Percentiles rank a stretch among this genome's conserved stretches.
These are phyloP conservation scores for Melikaiella ostensackeni DNA, from an alignment of 2,888 invertebrate genomes.

Conservation along the genomic window DNA sequence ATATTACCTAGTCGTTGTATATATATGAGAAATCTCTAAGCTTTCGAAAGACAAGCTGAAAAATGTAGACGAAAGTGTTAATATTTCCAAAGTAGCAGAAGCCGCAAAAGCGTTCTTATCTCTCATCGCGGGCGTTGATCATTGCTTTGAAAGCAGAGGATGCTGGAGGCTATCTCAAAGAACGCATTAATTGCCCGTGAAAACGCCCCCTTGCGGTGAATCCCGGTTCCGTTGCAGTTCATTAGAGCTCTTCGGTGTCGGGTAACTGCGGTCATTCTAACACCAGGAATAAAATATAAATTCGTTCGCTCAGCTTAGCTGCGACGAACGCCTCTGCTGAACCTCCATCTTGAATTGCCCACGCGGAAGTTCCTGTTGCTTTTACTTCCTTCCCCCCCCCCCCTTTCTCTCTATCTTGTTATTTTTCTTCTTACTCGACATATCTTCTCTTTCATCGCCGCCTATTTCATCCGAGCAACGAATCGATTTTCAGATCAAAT, in stretches of 20 bases:
- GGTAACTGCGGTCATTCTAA: conserved; percentile 20
- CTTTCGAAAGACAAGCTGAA: neutral
- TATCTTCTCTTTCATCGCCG: neutral
- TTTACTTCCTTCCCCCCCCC: neutral
- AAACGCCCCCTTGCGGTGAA: conserved; percentile 61
- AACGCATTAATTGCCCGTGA: conserved; percentile 66
- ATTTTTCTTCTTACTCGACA: neutral
- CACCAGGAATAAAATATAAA: conserved; percentile 10
- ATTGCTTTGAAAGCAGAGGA: neutral
- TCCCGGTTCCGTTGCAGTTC: conserved; percentile 63
- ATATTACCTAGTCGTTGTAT: neutral
- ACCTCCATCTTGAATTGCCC: conserved; percentile 32
- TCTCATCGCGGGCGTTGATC: conserved; percentile 24
- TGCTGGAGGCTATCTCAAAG: conserved; percentile 53
- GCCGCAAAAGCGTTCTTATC: conserved; percentile 36
- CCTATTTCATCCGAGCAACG: neutral
- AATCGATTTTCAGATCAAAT: neutral
- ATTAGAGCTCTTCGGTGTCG: conserved; percentile 56
- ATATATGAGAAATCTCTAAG: neutral
- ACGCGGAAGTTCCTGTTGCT: conserved; percentile 32
- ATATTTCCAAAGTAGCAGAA: conserved; percentile 38
- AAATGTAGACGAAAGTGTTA: neutral
- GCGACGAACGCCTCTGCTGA: conserved; percentile 33
- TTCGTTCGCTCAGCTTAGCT: conserved; percentile 19
- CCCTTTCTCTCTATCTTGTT: neutral